Evolutionary conservation across 2,113 vertebrate genomes (phyloP).

Genomic region (Hassar affinis): DNA sequence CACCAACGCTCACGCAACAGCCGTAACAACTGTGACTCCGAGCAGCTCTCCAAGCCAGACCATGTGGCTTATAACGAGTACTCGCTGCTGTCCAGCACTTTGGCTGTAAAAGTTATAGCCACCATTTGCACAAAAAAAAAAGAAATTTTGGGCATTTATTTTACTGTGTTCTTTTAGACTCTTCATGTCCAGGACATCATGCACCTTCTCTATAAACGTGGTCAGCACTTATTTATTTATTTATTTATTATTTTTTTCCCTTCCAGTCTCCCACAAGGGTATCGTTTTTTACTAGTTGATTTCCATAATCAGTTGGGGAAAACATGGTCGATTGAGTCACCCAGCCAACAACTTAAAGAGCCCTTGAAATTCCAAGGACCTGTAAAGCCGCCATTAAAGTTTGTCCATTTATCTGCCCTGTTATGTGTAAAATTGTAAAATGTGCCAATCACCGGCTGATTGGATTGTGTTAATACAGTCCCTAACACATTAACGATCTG

Average conservation of each 20-base stretch:
- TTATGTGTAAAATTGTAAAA: constrained; percentile 33
- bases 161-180: background rate
- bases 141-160: background rate
- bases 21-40: constrained; percentile 31
- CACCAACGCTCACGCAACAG: constrained; percentile 40
- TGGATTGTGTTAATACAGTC: constrained; percentile 24
- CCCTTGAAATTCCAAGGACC: constrained; percentile 36
- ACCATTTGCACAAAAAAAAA: background rate
- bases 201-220: background rate
- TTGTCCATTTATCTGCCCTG: constrained; percentile 35
- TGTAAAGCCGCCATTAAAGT: constrained; percentile 28
- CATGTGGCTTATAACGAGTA: constrained; percentile 26
- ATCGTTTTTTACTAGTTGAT: constrained; percentile 16
- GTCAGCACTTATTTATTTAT: no score
- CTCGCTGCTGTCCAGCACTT: constrained; percentile 10
- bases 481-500: constrained; percentile 38
- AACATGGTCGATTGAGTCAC: background rate
- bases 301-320: constrained; percentile 13
- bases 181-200: background rate
- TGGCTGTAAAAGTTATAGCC: constrained; percentile 24
- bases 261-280: background rate
- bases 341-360: constrained; percentile 21
- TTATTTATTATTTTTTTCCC: constrained; percentile 13
- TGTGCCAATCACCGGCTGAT: constrained; percentile 19
- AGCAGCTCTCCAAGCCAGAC: constrained; percentile 21